Evolutionary conservation across 1,140 invertebrate species (phyloP).

Genomic region (Caerostris darwini): DNA sequence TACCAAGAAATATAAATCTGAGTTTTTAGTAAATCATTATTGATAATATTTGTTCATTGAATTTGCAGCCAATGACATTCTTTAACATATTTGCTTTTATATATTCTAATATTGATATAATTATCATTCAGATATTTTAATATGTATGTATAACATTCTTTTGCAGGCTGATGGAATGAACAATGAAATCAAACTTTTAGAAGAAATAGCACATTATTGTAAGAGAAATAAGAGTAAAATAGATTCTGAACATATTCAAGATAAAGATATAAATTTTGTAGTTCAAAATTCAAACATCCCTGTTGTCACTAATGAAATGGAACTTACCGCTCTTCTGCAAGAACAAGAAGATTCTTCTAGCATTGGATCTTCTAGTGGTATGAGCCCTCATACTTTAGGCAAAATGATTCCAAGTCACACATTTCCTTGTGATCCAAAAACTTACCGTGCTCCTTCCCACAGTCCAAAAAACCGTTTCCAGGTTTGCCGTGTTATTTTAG

Average conservation of each 20-base stretch:
- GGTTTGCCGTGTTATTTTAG: slow-evolving; percentile 64
- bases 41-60: too few species aligned
- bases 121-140: too few species aligned
- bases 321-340: slow-evolving; percentile 60
- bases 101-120: too few species aligned
- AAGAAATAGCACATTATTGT: slow-evolving; percentile 68
- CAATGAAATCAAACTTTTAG: slow-evolving; percentile 47
- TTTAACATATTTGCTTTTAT: too few species aligned
- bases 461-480: slow-evolving; percentile 63
- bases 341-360: slow-evolving; percentile 44
- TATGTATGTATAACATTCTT: background rate
- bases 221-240: slow-evolving; percentile 55
- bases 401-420: slow-evolving; percentile 52
- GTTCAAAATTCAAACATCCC: slow-evolving; percentile 65
- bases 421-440: slow-evolving; percentile 40
- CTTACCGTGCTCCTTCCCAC: too few species aligned
- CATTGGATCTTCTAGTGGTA: background rate
- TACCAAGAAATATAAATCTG: too few species aligned
- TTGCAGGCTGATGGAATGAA: background rate
- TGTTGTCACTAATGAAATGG: slow-evolving; percentile 56
- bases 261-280: slow-evolving; percentile 68
- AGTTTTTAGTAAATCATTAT: too few species aligned
- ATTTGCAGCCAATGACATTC: too few species aligned
- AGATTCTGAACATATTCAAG: slow-evolving; percentile 37
- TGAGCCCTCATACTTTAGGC: background rate